A percentile compares a stretch with the other conserved stretches of the same genome.
phyloP scores from a whole-genome alignment of 35 echinoderm and acorn worm species.

The Ophioderma brevispina region DNA sequence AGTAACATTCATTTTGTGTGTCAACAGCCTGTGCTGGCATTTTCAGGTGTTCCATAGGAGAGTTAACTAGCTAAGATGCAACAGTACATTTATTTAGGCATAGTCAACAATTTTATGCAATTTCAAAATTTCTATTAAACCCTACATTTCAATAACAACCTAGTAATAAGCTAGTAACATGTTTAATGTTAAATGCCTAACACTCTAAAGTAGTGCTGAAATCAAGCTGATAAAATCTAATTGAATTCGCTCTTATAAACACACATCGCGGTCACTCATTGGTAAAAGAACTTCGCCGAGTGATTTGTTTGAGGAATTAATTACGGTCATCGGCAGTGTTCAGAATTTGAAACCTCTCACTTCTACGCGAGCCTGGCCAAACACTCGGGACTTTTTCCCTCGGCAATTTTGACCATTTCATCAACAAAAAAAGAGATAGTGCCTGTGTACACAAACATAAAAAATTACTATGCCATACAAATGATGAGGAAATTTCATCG shows the following conservation, averaged over 20 bases:
- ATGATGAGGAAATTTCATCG: background rate
- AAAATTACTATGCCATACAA: background rate
- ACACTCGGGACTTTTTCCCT: background rate
- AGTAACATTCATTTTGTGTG: too few relatives aligned
- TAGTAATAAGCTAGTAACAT: too few relatives aligned
- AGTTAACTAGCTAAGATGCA: too few relatives aligned
- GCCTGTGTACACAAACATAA: background rate
- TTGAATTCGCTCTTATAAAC: background rate
- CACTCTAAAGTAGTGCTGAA: background rate
- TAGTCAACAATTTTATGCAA: too few relatives aligned
- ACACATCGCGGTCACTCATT: background rate
- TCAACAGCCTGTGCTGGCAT: too few relatives aligned
- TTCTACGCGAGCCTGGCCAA: background rate
- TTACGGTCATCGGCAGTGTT: conserved; percentile 3
- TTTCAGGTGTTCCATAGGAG: too few relatives aligned
- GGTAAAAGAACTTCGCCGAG: background rate
- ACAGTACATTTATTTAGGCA: too few relatives aligned
- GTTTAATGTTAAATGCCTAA: conserved; percentile 10
- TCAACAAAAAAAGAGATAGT: conserved; percentile 2
- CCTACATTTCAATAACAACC: too few relatives aligned
- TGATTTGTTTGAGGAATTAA: background rate
- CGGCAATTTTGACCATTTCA: background rate
- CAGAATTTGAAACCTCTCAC: background rate
- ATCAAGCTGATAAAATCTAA: background rate
- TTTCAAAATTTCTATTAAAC: too few relatives aligned